phyloP scores from a whole-genome alignment of 2,113 vertebrate species.

The Pongo abelii region DNA sequence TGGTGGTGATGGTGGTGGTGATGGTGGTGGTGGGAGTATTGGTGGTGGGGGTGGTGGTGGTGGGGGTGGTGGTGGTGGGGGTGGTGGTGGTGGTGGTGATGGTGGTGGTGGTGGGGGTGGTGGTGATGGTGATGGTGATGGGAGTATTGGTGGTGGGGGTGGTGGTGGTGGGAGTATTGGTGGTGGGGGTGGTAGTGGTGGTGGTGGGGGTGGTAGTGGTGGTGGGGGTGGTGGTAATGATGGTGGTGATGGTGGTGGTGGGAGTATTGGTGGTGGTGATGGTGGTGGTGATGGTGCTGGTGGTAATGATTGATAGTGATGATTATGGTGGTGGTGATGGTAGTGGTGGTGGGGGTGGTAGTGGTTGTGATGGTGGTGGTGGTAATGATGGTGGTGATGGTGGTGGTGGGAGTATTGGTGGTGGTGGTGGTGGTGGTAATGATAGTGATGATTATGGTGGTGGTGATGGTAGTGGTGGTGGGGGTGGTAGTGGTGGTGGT shows the following conservation, averaged over 20 bases:
- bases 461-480: too few relatives aligned
- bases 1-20: background rate
- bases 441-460: background rate
- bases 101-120: too few relatives aligned
- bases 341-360: background rate
- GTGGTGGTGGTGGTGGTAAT: background rate
- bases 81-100: accelerated
- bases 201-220: too few relatives aligned
- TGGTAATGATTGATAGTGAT: too few relatives aligned
- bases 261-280: accelerated
- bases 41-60: too few relatives aligned
- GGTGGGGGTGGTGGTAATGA: accelerated
- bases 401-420: accelerated
- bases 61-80: too few relatives aligned
- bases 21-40: background rate
- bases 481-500: too few relatives aligned
- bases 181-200: too few relatives aligned
- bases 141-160: accelerated
- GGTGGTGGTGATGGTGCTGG: too few relatives aligned
- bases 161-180: too few relatives aligned
- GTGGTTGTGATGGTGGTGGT: background rate
- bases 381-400: accelerated
- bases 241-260: background rate
- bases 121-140: too few relatives aligned
- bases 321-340: background rate